Conservation (phyloP, 2,888 invertebrate species). For the Mactromeris polynyma region DNA sequence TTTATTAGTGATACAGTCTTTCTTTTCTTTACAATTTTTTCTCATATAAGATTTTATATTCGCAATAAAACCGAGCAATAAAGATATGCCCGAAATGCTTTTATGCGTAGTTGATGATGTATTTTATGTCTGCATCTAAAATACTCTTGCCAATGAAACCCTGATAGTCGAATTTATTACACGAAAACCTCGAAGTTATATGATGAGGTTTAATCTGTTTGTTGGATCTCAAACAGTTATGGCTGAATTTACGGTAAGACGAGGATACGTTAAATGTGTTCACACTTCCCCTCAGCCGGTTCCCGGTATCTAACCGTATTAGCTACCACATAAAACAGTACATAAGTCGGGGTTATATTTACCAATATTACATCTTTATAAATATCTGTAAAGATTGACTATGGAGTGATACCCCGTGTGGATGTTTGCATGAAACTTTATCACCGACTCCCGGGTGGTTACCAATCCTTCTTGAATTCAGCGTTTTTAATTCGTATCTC, state of each 20-base stretch:
- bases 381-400: neutral
- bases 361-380: neutral
- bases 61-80: neutral
- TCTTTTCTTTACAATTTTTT: neutral
- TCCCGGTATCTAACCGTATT: neutral
- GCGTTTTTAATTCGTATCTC: neutral
- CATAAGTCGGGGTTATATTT: neutral
- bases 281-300: neutral
- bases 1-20: neutral
- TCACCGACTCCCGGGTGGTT: neutral
- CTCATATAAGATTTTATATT: conserved; percentile 2
- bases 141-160: neutral
- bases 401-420: neutral
- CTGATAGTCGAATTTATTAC: neutral
- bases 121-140: neutral
- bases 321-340: neutral
- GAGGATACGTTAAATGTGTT: neutral
- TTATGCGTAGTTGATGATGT: neutral
- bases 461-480: neutral
- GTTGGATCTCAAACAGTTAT: neutral
- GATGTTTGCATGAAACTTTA: neutral
- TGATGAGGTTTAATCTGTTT: neutral
- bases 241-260: neutral
- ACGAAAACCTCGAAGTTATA: neutral
- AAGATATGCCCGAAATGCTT: conserved; percentile 11